Conservation (phyloP, 2,797 vertebrate species). For the Muscicapa striata region DNA sequence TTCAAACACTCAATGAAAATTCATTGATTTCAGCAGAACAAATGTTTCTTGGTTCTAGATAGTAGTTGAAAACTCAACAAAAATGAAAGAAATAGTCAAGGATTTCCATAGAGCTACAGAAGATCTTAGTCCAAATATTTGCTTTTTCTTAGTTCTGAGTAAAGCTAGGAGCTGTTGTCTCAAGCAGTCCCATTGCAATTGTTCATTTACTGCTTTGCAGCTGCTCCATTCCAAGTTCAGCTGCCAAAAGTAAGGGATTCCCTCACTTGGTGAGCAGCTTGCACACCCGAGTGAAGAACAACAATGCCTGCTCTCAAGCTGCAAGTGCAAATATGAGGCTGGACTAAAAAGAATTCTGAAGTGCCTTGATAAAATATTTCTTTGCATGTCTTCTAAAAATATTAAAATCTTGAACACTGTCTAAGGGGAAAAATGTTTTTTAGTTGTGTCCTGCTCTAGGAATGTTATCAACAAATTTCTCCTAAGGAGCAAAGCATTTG, state of each 20-base stretch:
- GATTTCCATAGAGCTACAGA: background rate
- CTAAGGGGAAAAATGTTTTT: background rate
- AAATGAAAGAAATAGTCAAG: background rate
- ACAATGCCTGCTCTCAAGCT: background rate
- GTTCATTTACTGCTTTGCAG: background rate
- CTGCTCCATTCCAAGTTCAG: background rate
- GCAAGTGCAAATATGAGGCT: background rate
- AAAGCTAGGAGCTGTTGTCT: background rate
- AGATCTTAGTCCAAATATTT: background rate
- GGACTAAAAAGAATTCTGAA: background rate
- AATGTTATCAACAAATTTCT: background rate
- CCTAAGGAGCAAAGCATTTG: background rate
- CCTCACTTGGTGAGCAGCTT: fast-evolving
- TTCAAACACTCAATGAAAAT: background rate
- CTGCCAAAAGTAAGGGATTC: background rate
- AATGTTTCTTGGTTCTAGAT: background rate
- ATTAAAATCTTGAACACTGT: background rate
- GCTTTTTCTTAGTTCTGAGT: background rate
- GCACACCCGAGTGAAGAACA: background rate
- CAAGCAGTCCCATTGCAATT: background rate
- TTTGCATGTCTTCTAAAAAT: background rate
- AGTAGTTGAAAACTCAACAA: background rate
- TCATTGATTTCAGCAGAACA: background rate
- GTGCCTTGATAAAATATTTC: background rate
- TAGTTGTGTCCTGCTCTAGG: background rate